These are phyloP conservation scores for Spisula solida DNA, from an alignment of 2,888 invertebrate genomes.

Conservation along the genomic window DNA sequence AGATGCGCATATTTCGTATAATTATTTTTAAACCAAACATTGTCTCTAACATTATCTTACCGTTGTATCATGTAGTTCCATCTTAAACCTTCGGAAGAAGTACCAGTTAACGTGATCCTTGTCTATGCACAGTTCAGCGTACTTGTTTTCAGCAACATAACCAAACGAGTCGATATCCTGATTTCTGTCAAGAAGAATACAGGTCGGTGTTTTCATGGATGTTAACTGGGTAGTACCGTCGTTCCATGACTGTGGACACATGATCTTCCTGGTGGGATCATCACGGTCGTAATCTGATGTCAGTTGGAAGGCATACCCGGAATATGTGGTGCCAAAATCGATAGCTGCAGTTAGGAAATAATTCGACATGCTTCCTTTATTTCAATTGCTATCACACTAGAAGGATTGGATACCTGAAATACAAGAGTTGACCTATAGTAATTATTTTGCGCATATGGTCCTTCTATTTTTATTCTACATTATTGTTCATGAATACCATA, in stretches of 20 bases:
- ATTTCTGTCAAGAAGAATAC: slow-evolving; percentile 61
- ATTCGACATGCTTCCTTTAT: background rate
- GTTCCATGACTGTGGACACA: slow-evolving; percentile 61
- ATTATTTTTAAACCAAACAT: too few relatives aligned
- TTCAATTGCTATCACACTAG: background rate
- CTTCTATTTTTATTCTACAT: too few relatives aligned
- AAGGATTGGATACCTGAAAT: background rate
- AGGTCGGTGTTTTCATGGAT: slow-evolving; percentile 64
- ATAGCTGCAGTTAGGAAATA: slow-evolving; percentile 50
- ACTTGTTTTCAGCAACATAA: slow-evolving; percentile 65
- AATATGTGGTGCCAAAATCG: slow-evolving; percentile 60
- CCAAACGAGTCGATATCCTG: slow-evolving; percentile 66
- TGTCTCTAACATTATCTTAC: slow-evolving; percentile 22
- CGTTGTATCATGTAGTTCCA: slow-evolving; percentile 58
- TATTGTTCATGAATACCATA: too few relatives aligned
- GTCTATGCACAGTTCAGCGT: slow-evolving; percentile 60
- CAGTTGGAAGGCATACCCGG: slow-evolving; percentile 60
- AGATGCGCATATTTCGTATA: too few relatives aligned
- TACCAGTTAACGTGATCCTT: slow-evolving; percentile 54
- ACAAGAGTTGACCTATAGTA: background rate
- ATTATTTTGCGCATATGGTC: too few relatives aligned
- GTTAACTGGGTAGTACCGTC: slow-evolving; percentile 37
- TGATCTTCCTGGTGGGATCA: slow-evolving; percentile 56
- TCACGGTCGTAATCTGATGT: slow-evolving; percentile 43
- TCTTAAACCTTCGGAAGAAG: slow-evolving; percentile 68